phyloP scores from a whole-genome alignment of 2,888 invertebrate species.

The Marronus borbonicus region DNA sequence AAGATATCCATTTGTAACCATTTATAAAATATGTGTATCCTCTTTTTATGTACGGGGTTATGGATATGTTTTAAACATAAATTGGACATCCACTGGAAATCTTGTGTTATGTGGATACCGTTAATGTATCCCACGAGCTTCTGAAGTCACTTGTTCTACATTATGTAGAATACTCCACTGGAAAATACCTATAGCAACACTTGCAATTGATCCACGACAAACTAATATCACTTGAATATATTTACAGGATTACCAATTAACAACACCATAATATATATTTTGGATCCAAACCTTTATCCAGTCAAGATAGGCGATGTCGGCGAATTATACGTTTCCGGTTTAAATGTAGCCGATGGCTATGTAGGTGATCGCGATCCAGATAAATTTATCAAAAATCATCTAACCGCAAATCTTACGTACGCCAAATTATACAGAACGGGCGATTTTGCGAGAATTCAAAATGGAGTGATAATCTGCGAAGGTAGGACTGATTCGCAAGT shows the following conservation, averaged over 20 bases:
- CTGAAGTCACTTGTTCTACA: too few relatives aligned
- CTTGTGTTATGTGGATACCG: too few relatives aligned
- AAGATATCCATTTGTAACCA: too few relatives aligned
- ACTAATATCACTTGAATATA: too few relatives aligned
- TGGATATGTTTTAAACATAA: too few relatives aligned
- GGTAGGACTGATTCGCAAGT: constrained; percentile 88
- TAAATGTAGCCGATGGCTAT: constrained; percentile 87
- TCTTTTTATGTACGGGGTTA: too few relatives aligned
- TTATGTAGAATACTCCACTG: too few relatives aligned
- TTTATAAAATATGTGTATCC: too few relatives aligned
- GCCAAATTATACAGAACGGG: constrained; percentile 87
- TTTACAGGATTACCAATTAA: constrained; percentile 80
- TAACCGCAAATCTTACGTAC: constrained; percentile 79
- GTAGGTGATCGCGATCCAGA: constrained; percentile 83
- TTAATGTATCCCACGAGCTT: too few relatives aligned
- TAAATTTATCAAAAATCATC: constrained; percentile 83
- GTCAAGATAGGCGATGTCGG: constrained; percentile 84
- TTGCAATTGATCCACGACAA: too few relatives aligned
- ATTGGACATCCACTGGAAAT: too few relatives aligned
- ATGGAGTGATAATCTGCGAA: constrained; percentile 80
- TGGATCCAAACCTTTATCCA: constrained; percentile 82
- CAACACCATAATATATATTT: constrained; percentile 86
- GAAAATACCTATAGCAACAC: too few relatives aligned
- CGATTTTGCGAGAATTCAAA: constrained; percentile 84
- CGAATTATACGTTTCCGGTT: constrained; percentile 87